Base-by-base conservation (phyloP, 2,888 invertebrate species). In the Imbricaverruca yamaguchii region DNA sequence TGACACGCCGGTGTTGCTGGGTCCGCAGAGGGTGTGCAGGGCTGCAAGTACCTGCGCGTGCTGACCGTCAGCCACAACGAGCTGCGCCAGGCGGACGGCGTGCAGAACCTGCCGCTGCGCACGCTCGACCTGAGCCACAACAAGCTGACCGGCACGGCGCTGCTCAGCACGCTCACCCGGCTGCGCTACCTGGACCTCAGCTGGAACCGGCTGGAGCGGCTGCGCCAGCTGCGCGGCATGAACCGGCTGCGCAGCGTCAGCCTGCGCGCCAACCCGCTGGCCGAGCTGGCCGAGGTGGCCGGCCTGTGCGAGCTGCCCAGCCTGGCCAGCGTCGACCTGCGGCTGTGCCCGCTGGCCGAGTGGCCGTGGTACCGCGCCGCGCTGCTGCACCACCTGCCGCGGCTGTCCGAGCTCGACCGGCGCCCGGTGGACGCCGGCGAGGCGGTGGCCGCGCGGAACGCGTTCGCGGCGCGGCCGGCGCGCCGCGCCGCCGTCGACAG, bases 91-190 rank as follows among this genome's bases (percentile, higher is more conserved):
- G 7, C 74, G 2, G 55, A 74, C 55, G 74, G 74, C 53, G 15
- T 74, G 15, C 74, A 74, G 74, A 15, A 12, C 4, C 74, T 74
- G 8, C 74, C 80, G 53, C 67, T 79, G 80, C 80, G 25, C 15
- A 61, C 67, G n/a, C 69, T 53, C 67, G 77, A 65, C 55, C 69
- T 57, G 87, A 87, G 56, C 86, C 86, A 80, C 83, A 85, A 61
- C 85, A 85, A 81, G 85, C 84, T 80, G 83, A 83, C 39, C 74
- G 80, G 39, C 85, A 85, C 55, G 85, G 83, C 69, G 83, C 80
- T 83, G 83, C 23, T 74, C 1, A 18, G 74, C 55, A 74, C 74
- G 55, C 74, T 74, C 10, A 15, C 55, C 53, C 74, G 55, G 53
- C 74, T 74, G 55, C 74, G 74, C 53, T 74, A 53, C 55, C 55